phyloP scores from a whole-genome alignment of 2,888 invertebrate genomes.

The Hymenopus coronatus region DNA sequence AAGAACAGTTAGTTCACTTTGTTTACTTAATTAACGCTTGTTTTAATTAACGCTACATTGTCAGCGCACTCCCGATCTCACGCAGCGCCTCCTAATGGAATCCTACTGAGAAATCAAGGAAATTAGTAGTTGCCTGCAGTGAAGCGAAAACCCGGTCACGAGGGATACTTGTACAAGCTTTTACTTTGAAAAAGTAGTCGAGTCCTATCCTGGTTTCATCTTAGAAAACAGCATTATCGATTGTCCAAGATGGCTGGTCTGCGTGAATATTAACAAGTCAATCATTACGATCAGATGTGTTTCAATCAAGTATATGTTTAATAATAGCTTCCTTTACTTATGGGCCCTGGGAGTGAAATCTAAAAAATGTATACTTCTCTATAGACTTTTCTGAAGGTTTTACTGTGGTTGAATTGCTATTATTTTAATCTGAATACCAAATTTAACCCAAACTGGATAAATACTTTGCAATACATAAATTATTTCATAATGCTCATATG shows the following conservation, averaged over 20 bases:
- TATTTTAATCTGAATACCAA: no score
- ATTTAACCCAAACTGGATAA: no score
- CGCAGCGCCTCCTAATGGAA: neutral
- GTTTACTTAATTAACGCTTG: conserved; percentile 31
- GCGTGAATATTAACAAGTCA: no score
- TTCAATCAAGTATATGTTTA: no score
- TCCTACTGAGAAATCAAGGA: conserved; percentile 12
- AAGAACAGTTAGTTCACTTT: conserved; percentile 26
- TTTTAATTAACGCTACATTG: conserved; percentile 32
- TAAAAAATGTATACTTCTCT: no score
- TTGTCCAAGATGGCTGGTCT: neutral
- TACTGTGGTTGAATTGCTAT: no score
- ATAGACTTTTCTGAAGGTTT: no score
- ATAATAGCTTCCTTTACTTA: no score
- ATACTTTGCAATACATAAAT: no score
- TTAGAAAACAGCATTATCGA: neutral
- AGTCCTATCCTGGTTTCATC: neutral
- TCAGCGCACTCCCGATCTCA: conserved; percentile 16
- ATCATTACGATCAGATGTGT: no score
- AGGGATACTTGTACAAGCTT: neutral
- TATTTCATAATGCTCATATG: no score
- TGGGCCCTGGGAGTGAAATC: no score
- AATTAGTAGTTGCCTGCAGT: neutral
- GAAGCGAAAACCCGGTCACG: neutral
- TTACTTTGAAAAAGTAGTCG: neutral